phyloP scores from a whole-genome alignment of 30 jellyfish, hydroid and myxozoan species.

The Cassiopea andromeda region DNA sequence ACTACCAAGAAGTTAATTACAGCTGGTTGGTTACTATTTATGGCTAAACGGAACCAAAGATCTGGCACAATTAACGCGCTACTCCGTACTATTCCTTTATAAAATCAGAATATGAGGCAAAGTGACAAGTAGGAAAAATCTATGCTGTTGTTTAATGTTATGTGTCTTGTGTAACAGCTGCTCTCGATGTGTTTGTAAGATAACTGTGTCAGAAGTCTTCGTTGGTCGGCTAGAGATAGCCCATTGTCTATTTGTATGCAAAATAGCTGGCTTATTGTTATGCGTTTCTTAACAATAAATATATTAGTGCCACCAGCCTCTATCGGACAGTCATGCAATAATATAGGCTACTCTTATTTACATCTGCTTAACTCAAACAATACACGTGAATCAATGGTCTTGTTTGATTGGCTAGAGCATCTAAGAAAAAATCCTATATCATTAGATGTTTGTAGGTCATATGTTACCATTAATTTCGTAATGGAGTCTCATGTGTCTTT shows the following conservation, averaged over 20 bases:
- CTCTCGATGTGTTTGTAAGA: slow-evolving; percentile 27
- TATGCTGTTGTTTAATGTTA: slow-evolving; percentile 44
- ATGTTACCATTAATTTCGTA: slow-evolving; percentile 48
- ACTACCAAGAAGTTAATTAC: background rate
- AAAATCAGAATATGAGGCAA: background rate
- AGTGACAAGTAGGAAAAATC: slow-evolving; percentile 5
- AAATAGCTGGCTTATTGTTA: slow-evolving; percentile 63
- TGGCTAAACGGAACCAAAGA: background rate
- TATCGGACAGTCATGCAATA: slow-evolving; percentile 72
- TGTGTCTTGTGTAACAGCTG: slow-evolving; percentile 66
- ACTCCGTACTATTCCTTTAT: background rate
- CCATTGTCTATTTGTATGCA: slow-evolving; percentile 73
- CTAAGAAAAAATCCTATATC: slow-evolving; percentile 40
- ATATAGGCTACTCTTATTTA: slow-evolving; percentile 60
- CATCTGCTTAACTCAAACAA: slow-evolving; percentile 70
- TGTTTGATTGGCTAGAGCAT: slow-evolving; percentile 41
- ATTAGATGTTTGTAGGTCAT: slow-evolving; percentile 72
- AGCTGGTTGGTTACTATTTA: background rate
- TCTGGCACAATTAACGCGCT: background rate
- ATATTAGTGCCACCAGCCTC: slow-evolving; percentile 71
- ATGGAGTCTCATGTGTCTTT: slow-evolving; percentile 59
- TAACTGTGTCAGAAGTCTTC: slow-evolving; percentile 65
- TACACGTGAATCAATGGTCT: slow-evolving; percentile 62
- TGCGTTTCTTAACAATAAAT: slow-evolving; percentile 54
- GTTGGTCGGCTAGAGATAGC: slow-evolving; percentile 59